phyloP scores from a whole-genome alignment of 2,888 invertebrate genomes.

The Endomychus coccineus region DNA sequence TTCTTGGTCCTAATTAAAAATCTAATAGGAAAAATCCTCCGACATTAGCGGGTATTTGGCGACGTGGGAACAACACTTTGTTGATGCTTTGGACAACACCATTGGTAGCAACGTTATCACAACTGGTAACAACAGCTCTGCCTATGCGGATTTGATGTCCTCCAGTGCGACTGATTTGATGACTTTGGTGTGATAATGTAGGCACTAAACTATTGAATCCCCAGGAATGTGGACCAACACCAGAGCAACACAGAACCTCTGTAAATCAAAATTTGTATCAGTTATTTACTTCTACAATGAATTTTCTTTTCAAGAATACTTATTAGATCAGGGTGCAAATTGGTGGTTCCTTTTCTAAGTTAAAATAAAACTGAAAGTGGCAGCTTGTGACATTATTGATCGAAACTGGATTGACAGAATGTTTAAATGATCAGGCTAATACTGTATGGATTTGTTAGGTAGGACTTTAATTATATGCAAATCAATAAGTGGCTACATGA shows the following conservation, averaged over 20 bases:
- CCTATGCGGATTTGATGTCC: conserved; percentile 37
- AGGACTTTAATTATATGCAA: too few relatives aligned
- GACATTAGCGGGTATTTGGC: conserved; percentile 29
- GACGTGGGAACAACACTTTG: conserved; percentile 45
- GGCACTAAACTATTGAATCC: conserved; percentile 39
- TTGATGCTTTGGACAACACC: conserved; percentile 54
- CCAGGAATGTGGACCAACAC: conserved; percentile 39
- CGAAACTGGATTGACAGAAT: too few relatives aligned
- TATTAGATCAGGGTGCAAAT: too few relatives aligned
- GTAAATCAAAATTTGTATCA: too few relatives aligned
- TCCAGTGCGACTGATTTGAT: conserved; percentile 35
- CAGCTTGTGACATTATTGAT: too few relatives aligned
- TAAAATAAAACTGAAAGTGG: too few relatives aligned
- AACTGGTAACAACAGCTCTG: conserved; percentile 36
- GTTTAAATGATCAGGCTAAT: too few relatives aligned
- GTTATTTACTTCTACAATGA: too few relatives aligned
- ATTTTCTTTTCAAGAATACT: too few relatives aligned
- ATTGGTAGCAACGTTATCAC: conserved; percentile 51
- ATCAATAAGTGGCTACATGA: too few relatives aligned
- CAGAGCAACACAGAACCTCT: conserved; percentile 43
- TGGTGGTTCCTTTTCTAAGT: too few relatives aligned
- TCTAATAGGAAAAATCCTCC: conserved; percentile 38
- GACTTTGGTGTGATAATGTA: conserved; percentile 35
- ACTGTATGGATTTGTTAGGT: too few relatives aligned
- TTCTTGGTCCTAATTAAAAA: conserved; percentile 28